phyloP scores from a whole-genome alignment of 2,113 vertebrate species.

The Stictonetta naevosa region DNA sequence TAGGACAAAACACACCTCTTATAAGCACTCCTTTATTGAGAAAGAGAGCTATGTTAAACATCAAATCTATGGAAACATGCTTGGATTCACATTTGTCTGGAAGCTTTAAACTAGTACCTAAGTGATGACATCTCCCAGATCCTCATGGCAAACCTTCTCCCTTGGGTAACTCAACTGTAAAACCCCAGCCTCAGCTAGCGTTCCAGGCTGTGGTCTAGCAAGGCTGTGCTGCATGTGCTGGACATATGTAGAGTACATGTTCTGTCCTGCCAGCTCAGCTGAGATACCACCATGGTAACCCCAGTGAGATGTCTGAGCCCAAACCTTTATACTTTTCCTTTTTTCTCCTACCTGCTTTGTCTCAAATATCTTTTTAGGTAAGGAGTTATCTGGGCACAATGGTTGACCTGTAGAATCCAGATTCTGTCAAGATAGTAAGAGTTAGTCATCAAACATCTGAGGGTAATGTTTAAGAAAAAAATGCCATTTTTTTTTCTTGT shows the following conservation, averaged over 20 bases:
- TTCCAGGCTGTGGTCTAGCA: not conserved
- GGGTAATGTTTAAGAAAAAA: not conserved
- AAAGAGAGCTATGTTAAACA: not conserved
- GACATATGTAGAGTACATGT: rapidly evolving
- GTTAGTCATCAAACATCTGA: not conserved
- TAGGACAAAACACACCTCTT: not conserved
- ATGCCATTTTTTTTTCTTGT: not conserved
- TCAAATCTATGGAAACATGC: not conserved
- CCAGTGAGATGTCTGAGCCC: not conserved
- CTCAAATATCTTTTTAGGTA: not conserved
- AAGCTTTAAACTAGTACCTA: not conserved
- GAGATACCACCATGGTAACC: not conserved
- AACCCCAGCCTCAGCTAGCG: not conserved
- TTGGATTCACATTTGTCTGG: not conserved
- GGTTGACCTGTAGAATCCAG: not conserved
- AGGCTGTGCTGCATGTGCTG: not conserved
- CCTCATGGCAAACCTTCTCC: not conserved
- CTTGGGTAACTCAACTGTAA: not conserved
- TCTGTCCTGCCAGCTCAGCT: not conserved
- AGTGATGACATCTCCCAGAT: not conserved
- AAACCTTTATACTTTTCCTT: not conserved
- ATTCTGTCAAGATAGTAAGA: not conserved
- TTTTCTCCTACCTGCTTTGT: not conserved
- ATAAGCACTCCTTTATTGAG: not conserved
- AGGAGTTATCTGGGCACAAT: not conserved